Evolutionary conservation across 1,140 invertebrate genomes (phyloP).

Genomic region (Drosophila subpulchrella): DNA sequence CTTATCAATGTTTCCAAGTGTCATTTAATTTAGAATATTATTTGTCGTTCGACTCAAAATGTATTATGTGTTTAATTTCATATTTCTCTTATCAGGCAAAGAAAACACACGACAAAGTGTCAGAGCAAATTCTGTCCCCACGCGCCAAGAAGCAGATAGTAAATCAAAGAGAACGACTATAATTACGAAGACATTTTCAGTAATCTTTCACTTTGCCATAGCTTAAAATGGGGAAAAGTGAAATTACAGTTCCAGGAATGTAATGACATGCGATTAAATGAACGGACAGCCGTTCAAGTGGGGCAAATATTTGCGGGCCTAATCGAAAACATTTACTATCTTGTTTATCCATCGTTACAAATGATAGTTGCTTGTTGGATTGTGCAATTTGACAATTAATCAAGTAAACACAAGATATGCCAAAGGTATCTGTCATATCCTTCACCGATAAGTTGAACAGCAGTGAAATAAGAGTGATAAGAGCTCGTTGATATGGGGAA

Average conservation of each 20-base stretch:
- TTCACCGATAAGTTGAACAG: conserved; percentile 17
- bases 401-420: conserved; percentile 33
- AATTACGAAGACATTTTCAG: conserved; percentile 9
- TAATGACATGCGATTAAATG: conserved; percentile 25
- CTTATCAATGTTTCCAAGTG: conserved; percentile 32
- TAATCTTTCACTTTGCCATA: conserved; percentile 34
- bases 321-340: conserved; percentile 32
- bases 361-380: conserved; percentile 27
- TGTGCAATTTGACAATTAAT: conserved; percentile 27
- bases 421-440: conserved; percentile 17
- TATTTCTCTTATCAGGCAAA: conserved; percentile 15
- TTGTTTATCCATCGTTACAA: conserved; percentile 27
- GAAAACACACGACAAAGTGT: conserved; percentile 16
- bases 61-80: conserved; percentile 4
- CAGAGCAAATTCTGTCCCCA: conserved; percentile 1
- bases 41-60: conserved; percentile 8
- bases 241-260: conserved; percentile 14
- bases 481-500: conserved; percentile 4
- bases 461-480: conserved; percentile 11
- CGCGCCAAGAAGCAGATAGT: conserved; percentile 5
- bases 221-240: not conserved
- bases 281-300: not conserved
- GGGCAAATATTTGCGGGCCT: conserved; percentile 2
- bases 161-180: not conserved
- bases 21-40: conserved; percentile 1